Conservation (phyloP, 1,140 invertebrate genomes). For the Drosophila virilis region DNA sequence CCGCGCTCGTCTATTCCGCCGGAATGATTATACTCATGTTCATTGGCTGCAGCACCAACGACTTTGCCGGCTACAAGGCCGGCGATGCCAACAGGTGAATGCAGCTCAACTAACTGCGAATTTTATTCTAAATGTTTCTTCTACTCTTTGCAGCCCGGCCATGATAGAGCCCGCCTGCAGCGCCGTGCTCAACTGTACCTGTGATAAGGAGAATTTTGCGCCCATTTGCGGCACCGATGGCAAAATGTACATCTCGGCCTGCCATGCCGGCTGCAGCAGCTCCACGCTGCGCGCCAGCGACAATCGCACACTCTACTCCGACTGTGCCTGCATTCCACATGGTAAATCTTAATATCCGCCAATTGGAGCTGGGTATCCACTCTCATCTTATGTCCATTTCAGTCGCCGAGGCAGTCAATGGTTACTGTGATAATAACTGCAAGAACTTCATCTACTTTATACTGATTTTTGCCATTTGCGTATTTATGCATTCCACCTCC, state of each 20-base stretch:
- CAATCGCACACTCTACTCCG: constrained; percentile 89
- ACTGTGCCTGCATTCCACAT: constrained; percentile 90
- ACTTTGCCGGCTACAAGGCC: constrained; percentile 88
- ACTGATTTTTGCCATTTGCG: constrained; percentile 93
- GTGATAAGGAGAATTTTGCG: constrained; percentile 90
- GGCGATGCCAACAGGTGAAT: constrained; percentile 59
- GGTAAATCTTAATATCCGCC: constrained; percentile 26
- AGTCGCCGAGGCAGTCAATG: constrained; percentile 86
- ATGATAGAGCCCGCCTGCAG: constrained; percentile 87
- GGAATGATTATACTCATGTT: constrained; percentile 95
- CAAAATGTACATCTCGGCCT: constrained; percentile 94
- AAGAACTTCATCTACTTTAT: constrained; percentile 93
- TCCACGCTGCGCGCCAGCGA: constrained; percentile 84
- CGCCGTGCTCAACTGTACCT: constrained; percentile 87
- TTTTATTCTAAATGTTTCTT: neutral
- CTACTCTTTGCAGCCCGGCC: constrained; percentile 50
- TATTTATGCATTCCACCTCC: constrained; percentile 95
- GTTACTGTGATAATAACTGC: constrained; percentile 92
- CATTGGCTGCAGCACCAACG: constrained; percentile 93
- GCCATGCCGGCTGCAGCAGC: constrained; percentile 93
- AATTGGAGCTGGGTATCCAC: neutral
- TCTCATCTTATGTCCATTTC: neutral
- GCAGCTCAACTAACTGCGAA: neutral
- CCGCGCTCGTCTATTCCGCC: constrained; percentile 93
- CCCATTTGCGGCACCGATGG: constrained; percentile 93